These are phyloP conservation scores for Drosophila subobscura DNA, from an alignment of 1,140 invertebrate genomes.

Conservation along the genomic window DNA sequence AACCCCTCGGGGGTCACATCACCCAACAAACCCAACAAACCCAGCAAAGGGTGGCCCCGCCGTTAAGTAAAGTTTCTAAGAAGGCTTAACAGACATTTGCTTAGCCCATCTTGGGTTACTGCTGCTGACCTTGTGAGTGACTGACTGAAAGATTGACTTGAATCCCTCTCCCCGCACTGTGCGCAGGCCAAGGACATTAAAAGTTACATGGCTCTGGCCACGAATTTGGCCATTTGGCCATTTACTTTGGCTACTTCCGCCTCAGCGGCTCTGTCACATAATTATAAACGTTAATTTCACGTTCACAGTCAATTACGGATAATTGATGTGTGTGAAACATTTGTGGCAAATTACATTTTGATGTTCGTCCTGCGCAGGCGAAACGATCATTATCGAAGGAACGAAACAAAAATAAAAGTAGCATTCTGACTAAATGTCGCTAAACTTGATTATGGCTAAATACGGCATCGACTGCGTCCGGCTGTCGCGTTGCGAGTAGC, in stretches of 20 bases:
- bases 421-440: conserved; percentile 2
- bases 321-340: conserved; percentile 82
- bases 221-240: conserved; percentile 9
- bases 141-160: background rate
- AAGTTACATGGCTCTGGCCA: conserved; percentile 33
- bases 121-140: no score
- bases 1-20: conserved; percentile 27
- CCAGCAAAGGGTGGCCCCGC: no score
- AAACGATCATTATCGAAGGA: conserved; percentile 40
- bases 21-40: no score
- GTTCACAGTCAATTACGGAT: conserved; percentile 81
- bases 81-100: conserved; percentile 20
- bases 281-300: conserved; percentile 82
- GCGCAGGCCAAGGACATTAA: conserved; percentile 32
- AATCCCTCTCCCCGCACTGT: background rate
- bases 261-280: conserved; percentile 66
- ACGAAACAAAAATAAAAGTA: conserved; percentile 18
- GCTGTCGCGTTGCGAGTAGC: background rate
- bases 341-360: conserved; percentile 82
- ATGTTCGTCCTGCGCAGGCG: conserved; percentile 51
- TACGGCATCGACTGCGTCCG: no score
- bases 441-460: conserved; percentile 7
- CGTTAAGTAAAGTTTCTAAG: conserved; percentile 18
- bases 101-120: conserved; percentile 5
- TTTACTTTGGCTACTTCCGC: conserved; percentile 48